Conservation (phyloP, 2,113 vertebrate species). For the Spea bombifrons region DNA sequence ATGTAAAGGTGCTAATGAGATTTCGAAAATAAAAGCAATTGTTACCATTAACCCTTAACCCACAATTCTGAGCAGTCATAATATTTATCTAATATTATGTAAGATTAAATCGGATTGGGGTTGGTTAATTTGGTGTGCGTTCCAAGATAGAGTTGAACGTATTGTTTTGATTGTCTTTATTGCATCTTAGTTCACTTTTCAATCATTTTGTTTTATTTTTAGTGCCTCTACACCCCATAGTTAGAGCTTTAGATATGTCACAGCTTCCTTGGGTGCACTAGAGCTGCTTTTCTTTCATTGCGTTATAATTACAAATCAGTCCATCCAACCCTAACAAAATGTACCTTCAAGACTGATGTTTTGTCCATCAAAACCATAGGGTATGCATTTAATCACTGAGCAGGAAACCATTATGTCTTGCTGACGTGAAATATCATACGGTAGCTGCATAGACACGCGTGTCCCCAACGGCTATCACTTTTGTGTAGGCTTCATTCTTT, state of each 20-base stretch:
- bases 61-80: no score
- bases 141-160: no score
- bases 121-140: not conserved
- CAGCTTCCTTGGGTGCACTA: constrained; percentile 5
- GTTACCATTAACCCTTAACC: no score
- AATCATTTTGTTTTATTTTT: not conserved
- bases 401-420: constrained; percentile 40
- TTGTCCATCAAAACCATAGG: constrained; percentile 41
- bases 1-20: no score
- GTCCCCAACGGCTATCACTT: constrained; percentile 41
- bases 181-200: not conserved
- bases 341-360: constrained; percentile 10
- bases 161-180: not conserved
- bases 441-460: constrained; percentile 29
- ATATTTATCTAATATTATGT: not conserved
- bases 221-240: not conserved
- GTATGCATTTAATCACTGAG: constrained; percentile 33
- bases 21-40: no score
- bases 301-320: constrained; percentile 25
- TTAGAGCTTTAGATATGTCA: not conserved
- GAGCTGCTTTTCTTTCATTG: constrained; percentile 5
- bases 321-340: constrained; percentile 14
- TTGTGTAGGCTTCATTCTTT: constrained; percentile 27
- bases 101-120: no score
- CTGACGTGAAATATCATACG: constrained; percentile 24